A percentile compares a stretch with the other conserved stretches of the same genome.
Conservation (phyloP, 2,888 invertebrate species). For the Crossocerus cetratus region DNA sequence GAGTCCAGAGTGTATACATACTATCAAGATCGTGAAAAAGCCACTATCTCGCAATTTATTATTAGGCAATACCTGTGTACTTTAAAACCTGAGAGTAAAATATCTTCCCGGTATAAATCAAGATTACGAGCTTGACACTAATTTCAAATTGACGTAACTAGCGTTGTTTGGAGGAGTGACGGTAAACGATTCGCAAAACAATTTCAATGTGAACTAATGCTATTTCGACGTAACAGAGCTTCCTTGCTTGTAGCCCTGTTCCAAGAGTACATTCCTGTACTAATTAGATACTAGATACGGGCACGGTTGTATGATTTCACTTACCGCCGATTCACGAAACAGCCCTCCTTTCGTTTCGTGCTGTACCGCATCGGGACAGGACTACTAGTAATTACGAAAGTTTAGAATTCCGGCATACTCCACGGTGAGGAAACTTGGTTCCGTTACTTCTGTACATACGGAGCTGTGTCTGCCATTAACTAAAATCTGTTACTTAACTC, state of each 20-base stretch:
- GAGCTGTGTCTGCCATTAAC: constrained; percentile 21
- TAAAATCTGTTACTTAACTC: constrained; percentile 3
- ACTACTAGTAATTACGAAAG: too few species aligned
- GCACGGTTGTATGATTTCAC: neutral
- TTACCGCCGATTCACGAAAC: too few species aligned
- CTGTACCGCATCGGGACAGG: too few species aligned
- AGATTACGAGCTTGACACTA: constrained; percentile 22
- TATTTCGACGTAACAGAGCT: constrained; percentile 23
- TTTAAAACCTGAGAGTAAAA: constrained; percentile 39
- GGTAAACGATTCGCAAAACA: constrained; percentile 36
- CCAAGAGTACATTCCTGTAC: constrained; percentile 19
- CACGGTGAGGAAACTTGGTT: constrained; percentile 24
- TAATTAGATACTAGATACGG: neutral
- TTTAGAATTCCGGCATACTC: too few species aligned
- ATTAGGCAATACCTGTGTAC: constrained; percentile 38
- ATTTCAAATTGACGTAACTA: constrained; percentile 17
- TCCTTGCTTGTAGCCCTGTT: constrained; percentile 46
- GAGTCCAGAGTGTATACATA: too few species aligned
- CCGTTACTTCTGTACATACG: constrained; percentile 30
- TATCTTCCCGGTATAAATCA: constrained; percentile 19
- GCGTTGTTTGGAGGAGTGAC: constrained; percentile 23
- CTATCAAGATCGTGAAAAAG: too few species aligned
- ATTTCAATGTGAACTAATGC: constrained; percentile 41
- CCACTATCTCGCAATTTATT: constrained; percentile 13
- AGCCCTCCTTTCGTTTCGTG: too few species aligned